Conservation (phyloP, 2,888 invertebrate species). For the Pristionchus maxplancki region DNA sequence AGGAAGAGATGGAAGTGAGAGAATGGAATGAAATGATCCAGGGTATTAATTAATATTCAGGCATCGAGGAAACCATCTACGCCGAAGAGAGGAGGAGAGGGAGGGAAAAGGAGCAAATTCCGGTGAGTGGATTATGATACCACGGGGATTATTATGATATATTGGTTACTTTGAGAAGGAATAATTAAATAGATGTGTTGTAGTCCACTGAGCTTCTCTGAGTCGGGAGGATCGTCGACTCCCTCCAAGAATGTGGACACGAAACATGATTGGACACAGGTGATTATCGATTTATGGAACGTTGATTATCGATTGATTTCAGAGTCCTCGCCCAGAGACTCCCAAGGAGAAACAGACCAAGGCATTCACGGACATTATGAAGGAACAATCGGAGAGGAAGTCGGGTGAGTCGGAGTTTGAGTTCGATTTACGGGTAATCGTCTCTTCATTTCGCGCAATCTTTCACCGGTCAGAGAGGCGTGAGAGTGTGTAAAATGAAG, state of each 20-base stretch:
- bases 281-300: not conserved
- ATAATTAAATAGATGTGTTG: not conserved
- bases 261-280: slow-evolving; percentile 29
- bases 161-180: too few relatives aligned
- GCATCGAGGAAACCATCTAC: not conserved
- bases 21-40: not conserved
- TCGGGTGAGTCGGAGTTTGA: not conserved
- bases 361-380: not conserved
- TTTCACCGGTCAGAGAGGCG: too few relatives aligned
- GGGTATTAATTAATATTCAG: not conserved
- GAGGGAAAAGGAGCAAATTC: slow-evolving; percentile 20
- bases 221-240: not conserved
- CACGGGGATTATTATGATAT: not conserved
- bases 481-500: too few relatives aligned
- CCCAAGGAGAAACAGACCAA: not conserved
- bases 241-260: not conserved
- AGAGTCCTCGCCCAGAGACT: slow-evolving; percentile 7
- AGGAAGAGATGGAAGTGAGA: not conserved
- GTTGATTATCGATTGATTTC: not conserved
- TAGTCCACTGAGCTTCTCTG: slow-evolving; percentile 16
- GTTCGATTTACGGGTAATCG: too few relatives aligned
- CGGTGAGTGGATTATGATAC: not conserved
- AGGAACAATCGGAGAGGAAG: slow-evolving; percentile 23
- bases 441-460: too few relatives aligned
- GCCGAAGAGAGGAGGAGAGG: not conserved